A percentile compares a stretch with the other conserved stretches of the same genome.
Evolutionary conservation across 2,797 vertebrate genomes (phyloP).

Genomic region (Paramormyrops hopkinsi): DNA sequence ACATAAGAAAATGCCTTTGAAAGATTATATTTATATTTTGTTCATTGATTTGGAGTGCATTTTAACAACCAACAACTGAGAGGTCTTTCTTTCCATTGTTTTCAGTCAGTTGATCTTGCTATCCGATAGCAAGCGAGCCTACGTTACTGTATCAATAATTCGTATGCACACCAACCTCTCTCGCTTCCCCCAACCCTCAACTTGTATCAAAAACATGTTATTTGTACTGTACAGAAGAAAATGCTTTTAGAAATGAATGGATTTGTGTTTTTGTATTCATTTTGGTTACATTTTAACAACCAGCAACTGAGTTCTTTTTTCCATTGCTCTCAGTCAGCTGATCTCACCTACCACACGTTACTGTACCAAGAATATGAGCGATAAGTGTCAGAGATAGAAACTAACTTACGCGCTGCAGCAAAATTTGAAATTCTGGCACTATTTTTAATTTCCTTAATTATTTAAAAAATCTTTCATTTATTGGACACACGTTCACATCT

Average conservation of each 20-base stretch:
- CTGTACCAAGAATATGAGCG: not conserved
- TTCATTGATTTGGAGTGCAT: not conserved
- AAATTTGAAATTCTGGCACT: not conserved
- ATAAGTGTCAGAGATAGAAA: not conserved
- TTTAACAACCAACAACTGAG: not conserved
- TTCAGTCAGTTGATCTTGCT: not conserved
- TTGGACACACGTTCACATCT: no score
- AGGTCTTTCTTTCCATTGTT: not conserved
- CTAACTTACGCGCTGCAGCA: no score
- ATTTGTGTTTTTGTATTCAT: not conserved
- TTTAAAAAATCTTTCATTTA: not conserved
- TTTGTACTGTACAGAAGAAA: no score
- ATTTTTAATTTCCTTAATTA: not conserved
- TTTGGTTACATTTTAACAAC: not conserved
- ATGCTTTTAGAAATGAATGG: no score
- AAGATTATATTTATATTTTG: not conserved
- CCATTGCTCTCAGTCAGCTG: no score
- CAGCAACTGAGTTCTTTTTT: no score
- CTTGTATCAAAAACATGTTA: not conserved
- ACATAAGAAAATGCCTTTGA: not conserved
- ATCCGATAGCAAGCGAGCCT: not conserved
- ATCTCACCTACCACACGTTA: not conserved
- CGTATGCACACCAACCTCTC: not conserved
- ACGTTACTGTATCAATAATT: not conserved
- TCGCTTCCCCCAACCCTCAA: not conserved